Conservation (phyloP, 2,797 vertebrate species). For the Smutsia temminckii region DNA sequence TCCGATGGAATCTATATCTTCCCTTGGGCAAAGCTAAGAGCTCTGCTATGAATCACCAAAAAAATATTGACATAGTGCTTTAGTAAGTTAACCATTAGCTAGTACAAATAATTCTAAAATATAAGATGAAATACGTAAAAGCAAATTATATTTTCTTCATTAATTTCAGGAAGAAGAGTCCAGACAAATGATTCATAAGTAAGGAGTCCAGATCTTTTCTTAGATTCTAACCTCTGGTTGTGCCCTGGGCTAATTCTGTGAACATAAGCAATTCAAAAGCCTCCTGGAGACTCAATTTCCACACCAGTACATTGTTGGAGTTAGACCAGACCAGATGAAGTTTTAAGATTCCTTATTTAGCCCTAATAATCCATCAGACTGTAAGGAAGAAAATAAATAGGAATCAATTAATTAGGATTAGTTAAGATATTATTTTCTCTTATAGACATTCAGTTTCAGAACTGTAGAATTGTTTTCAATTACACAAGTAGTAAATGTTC, state of each 20-base stretch:
- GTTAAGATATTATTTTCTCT: not conserved
- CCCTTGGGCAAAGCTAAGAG: not conserved
- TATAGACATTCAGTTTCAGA: not conserved
- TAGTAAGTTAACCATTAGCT: not conserved
- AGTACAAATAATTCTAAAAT: not conserved
- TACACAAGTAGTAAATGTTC: not conserved
- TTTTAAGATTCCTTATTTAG: not conserved
- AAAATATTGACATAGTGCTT: not conserved
- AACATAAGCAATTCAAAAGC: not conserved
- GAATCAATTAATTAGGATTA: not conserved
- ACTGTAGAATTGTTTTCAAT: conserved; percentile 35
- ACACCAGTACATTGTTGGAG: not conserved
- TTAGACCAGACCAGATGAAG: not conserved
- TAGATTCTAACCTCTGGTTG: not conserved
- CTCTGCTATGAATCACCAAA: not conserved
- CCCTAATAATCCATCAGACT: not conserved
- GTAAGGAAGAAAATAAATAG: not conserved
- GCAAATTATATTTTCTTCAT: not conserved
- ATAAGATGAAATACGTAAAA: not conserved
- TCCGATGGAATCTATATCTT: not conserved
- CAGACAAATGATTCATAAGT: not conserved
- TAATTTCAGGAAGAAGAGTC: not conserved
- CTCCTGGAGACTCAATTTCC: not conserved
- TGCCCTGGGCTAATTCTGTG: not conserved
- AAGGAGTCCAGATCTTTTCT: not conserved